A percentile compares a stretch with the other conserved stretches of the same genome.
These are phyloP conservation scores for Mythimna ferrago DNA, from an alignment of 2,888 invertebrate genomes.

Conservation along the genomic window DNA sequence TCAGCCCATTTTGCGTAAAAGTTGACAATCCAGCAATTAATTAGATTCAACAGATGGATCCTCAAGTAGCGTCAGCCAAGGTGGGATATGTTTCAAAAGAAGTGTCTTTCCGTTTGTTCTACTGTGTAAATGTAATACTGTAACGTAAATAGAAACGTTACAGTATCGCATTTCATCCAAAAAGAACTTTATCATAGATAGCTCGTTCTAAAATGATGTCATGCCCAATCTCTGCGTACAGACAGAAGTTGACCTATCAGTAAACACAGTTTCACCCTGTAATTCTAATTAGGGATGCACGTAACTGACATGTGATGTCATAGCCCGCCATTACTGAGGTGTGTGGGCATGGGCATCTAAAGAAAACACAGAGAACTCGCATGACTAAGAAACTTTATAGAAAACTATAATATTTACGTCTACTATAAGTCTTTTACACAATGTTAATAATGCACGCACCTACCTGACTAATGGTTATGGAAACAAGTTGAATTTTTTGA, in stretches of 20 bases:
- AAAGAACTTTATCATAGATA: neutral
- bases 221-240: neutral
- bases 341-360: slow-evolving; percentile 32
- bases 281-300: slow-evolving; percentile 21
- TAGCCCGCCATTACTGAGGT: slow-evolving; percentile 13
- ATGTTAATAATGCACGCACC: slow-evolving; percentile 10
- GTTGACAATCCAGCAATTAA: too few species aligned
- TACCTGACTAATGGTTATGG: slow-evolving; percentile 39
- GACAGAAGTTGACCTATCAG: neutral
- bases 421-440: slow-evolving; percentile 9
- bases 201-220: slow-evolving; percentile 3
- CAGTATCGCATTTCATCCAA: slow-evolving; percentile 1
- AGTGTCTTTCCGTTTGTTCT: too few species aligned
- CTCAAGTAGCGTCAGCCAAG: too few species aligned
- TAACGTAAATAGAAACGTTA: too few species aligned
- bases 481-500: slow-evolving; percentile 35
- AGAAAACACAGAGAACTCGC: slow-evolving; percentile 24
- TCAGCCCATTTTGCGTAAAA: too few species aligned
- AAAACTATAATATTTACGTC: slow-evolving; percentile 19
- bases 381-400: slow-evolving; percentile 47
- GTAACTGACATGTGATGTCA: slow-evolving; percentile 44
- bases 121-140: too few species aligned
- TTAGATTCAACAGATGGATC: too few species aligned
- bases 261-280: slow-evolving; percentile 25
- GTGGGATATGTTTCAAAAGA: too few species aligned